A percentile compares a stretch with the other conserved stretches of the same genome.
Conservation (phyloP, 2,888 invertebrate species). For the Agrotis segetum region DNA sequence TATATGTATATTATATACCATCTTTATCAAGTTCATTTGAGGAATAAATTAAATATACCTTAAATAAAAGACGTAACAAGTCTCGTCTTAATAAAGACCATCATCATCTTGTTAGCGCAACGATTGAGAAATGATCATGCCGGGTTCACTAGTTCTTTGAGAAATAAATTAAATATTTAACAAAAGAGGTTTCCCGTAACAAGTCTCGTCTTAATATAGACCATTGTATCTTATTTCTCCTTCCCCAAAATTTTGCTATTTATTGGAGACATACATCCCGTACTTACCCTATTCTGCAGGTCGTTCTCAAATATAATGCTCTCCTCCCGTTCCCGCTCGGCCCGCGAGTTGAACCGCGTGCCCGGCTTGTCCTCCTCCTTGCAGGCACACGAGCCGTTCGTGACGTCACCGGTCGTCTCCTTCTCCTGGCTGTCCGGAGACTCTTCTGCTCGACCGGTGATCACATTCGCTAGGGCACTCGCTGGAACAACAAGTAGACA, state of each 20-base stretch:
- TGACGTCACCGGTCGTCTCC: constrained; percentile 82
- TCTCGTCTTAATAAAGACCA: too few relatives aligned
- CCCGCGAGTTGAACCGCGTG: constrained; percentile 79
- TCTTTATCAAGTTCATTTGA: too few relatives aligned
- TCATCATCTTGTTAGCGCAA: background rate
- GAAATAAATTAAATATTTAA: background rate
- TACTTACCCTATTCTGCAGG: constrained; percentile 93
- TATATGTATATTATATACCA: too few relatives aligned
- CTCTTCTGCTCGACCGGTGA: constrained; percentile 78
- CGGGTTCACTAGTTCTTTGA: background rate
- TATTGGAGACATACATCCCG: background rate
- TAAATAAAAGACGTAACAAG: too few relatives aligned
- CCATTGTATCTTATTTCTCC: background rate
- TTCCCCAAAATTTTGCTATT: background rate
- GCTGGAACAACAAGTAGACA: constrained; percentile 68
- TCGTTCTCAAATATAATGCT: constrained; percentile 94
- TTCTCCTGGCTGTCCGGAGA: constrained; percentile 73
- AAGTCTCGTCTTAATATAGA: background rate
- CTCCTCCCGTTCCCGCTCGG: constrained; percentile 90
- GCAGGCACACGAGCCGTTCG: constrained; percentile 80
- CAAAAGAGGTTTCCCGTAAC: background rate
- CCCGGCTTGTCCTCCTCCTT: constrained; percentile 68
- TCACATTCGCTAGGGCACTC: constrained; percentile 80
- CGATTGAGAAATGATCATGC: background rate
- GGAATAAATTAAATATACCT: too few relatives aligned